Evolutionary conservation across 2,888 invertebrate genomes (phyloP).

Genomic region (Gnatocerus cornutus): DNA sequence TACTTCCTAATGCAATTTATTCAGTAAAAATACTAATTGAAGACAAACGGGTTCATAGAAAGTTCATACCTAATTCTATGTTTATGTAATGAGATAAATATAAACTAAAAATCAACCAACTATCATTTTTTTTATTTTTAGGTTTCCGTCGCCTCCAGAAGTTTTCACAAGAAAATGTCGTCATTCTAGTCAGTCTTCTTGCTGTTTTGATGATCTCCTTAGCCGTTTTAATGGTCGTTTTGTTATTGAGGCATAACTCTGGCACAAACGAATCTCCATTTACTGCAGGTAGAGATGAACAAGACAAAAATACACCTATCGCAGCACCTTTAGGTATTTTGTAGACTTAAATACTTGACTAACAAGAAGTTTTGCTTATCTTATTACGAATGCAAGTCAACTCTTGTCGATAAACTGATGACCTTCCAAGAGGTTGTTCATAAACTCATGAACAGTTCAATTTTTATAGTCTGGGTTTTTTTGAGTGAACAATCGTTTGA

Average conservation of each 20-base stretch:
- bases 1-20: no score
- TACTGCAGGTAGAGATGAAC: conserved; percentile 54
- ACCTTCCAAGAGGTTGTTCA: neutral
- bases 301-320: conserved; percentile 56
- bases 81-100: no score
- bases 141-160: conserved; percentile 55
- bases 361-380: no score
- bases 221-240: conserved; percentile 51
- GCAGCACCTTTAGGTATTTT: conserved; percentile 54
- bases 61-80: no score
- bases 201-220: conserved; percentile 52
- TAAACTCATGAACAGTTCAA: neutral
- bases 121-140: conserved; percentile 44
- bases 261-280: neutral
- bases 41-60: no score
- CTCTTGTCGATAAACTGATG: neutral
- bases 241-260: conserved; percentile 50
- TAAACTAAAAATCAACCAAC: no score
- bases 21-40: no score
- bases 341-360: neutral
- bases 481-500: neutral
- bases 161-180: conserved; percentile 52
- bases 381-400: neutral
- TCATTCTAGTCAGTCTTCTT: conserved; percentile 54
- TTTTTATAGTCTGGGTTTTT: conserved; percentile 4